Conservation (phyloP, 2,888 invertebrate genomes). For the Microctonus brassicae region DNA sequence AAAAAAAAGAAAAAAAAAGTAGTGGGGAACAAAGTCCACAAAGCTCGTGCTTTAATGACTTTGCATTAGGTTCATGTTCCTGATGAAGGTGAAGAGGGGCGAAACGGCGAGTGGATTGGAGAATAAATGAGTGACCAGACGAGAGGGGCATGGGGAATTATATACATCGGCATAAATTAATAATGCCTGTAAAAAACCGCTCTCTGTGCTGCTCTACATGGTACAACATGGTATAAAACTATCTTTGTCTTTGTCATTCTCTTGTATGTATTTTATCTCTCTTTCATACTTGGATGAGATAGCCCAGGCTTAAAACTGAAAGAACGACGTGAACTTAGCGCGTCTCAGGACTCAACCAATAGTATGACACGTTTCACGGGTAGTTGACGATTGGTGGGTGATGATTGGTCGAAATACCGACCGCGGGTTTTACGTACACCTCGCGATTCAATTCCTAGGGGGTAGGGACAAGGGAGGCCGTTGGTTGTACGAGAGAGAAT, state of each 20-base stretch:
- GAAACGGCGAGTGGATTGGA: not conserved
- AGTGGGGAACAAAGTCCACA: not conserved
- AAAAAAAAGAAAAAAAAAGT: not conserved
- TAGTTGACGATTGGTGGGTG: conserved; percentile 44
- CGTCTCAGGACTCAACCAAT: conserved; percentile 50
- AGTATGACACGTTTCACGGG: conserved; percentile 42
- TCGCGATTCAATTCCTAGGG: conserved; percentile 47
- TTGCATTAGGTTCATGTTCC: not conserved
- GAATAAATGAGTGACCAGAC: not conserved
- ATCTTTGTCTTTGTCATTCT: not conserved
- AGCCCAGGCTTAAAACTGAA: conserved; percentile 1
- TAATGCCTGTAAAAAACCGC: not conserved
- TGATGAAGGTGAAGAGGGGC: not conserved
- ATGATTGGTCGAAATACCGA: conserved; percentile 51
- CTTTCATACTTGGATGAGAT: not conserved
- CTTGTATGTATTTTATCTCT: not conserved
- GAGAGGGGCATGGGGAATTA: not conserved
- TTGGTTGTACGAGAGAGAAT: conserved; percentile 29
- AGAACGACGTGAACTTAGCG: conserved; percentile 47
- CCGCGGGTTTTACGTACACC: conserved; percentile 56
- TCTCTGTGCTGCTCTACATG: not conserved
- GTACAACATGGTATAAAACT: not conserved
- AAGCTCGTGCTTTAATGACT: not conserved
- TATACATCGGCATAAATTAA: not conserved
- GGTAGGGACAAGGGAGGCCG: conserved; percentile 53